Conservation (phyloP, 2,888 invertebrate genomes). For the Embidobia sp. region DNA sequence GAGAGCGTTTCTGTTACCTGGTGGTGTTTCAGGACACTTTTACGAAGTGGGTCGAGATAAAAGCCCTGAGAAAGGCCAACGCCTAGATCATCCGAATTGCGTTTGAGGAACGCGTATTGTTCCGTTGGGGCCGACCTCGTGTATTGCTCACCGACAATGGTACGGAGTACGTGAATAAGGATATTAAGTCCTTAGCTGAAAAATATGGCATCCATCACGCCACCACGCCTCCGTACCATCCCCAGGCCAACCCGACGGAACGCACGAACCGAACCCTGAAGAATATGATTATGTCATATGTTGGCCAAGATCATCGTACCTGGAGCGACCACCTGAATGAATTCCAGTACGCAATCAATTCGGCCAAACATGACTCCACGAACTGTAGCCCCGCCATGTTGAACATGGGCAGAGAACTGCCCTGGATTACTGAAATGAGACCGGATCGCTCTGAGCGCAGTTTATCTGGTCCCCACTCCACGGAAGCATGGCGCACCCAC, state of each 20-base stretch:
- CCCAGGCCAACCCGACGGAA: background rate
- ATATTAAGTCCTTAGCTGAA: background rate
- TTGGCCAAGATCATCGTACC: background rate
- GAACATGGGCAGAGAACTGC: background rate
- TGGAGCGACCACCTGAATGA: background rate
- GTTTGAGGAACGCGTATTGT: background rate
- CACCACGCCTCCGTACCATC: background rate
- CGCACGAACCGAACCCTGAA: background rate
- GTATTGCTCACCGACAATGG: background rate
- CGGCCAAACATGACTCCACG: background rate
- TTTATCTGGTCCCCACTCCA: no score
- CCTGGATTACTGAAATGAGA: no score
- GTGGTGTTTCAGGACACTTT: slow-evolving; percentile 3
- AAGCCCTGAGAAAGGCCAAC: slow-evolving; percentile 1
- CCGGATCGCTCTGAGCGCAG: no score
- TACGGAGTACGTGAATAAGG: slow-evolving; percentile 2
- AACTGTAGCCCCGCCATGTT: background rate
- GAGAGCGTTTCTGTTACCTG: background rate
- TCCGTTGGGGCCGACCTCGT: background rate
- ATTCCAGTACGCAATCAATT: slow-evolving; percentile 8
- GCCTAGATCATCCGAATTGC: background rate
- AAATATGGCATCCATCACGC: background rate
- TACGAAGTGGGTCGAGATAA: slow-evolving; percentile 1
- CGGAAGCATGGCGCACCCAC: background rate
- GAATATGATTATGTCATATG: background rate